Percentiles rank a stretch among this genome's conserved stretches.
Evolutionary conservation across 1,140 invertebrate genomes (phyloP).

Genomic region (Camponotus floridanus): DNA sequence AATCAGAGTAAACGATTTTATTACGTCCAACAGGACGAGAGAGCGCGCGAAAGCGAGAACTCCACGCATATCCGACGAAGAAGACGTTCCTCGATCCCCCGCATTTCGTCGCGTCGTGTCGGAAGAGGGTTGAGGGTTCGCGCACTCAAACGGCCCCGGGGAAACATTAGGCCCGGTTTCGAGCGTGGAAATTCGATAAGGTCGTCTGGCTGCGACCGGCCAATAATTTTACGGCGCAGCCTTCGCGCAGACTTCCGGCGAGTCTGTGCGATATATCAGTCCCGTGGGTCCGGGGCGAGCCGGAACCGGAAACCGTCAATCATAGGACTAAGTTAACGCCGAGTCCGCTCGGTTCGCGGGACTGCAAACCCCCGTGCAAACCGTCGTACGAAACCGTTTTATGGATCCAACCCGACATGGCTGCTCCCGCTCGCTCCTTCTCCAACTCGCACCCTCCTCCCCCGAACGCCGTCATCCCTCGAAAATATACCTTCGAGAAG

Average conservation of each 20-base stretch:
- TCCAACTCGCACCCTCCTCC: slow-evolving; percentile 14
- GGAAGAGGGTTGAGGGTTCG: slow-evolving; percentile 19
- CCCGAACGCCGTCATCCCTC: slow-evolving; percentile 34
- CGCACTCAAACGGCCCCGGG: slow-evolving; percentile 35
- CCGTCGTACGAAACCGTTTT: slow-evolving; percentile 72
- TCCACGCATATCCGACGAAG: not conserved
- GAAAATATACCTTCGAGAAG: slow-evolving; percentile 74
- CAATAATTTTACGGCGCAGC: slow-evolving; percentile 77
- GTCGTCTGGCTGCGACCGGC: slow-evolving; percentile 57
- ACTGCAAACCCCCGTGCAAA: slow-evolving; percentile 16
- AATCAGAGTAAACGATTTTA: not conserved
- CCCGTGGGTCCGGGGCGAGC: slow-evolving; percentile 65
- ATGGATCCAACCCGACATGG: slow-evolving; percentile 57
- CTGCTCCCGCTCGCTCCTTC: not conserved
- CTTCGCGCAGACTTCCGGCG: slow-evolving; percentile 76
- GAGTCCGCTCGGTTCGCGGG: slow-evolving; percentile 63
- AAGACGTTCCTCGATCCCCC: slow-evolving; percentile 23
- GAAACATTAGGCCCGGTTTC: slow-evolving; percentile 72
- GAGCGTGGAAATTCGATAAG: slow-evolving; percentile 74
- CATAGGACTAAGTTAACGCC: slow-evolving; percentile 79
- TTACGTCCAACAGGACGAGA: not conserved
- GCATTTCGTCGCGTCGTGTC: not conserved
- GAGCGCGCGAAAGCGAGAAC: not conserved
- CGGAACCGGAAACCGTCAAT: slow-evolving; percentile 80
- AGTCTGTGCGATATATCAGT: slow-evolving; percentile 78